Evolutionary conservation across 92 coral and sea anemone species (phyloP).

Genomic region (Porites divaricata): DNA sequence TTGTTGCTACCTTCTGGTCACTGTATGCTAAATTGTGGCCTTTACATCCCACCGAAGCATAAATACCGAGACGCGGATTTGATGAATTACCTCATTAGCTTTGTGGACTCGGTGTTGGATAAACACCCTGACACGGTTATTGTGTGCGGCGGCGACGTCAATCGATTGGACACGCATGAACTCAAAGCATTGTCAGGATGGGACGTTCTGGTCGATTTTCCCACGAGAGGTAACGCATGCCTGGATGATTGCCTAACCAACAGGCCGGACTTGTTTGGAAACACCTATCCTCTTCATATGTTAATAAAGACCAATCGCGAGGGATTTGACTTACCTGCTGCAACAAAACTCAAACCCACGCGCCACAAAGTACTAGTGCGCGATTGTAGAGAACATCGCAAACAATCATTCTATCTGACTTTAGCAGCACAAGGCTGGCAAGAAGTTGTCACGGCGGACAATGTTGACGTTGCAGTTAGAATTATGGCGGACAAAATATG

Average conservation of each 20-base stretch:
- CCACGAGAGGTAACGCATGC: slow-evolving; percentile 64
- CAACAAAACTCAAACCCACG: slow-evolving; percentile 61
- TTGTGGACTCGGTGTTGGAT: too few relatives aligned
- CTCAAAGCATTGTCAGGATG: slow-evolving; percentile 54
- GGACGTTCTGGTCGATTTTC: slow-evolving; percentile 59
- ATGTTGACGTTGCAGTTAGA: slow-evolving; percentile 16
- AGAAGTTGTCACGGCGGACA: not conserved
- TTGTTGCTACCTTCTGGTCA: too few relatives aligned
- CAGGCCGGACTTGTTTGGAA: slow-evolving; percentile 66
- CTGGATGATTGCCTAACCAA: slow-evolving; percentile 69
- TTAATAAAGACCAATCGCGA: slow-evolving; percentile 66
- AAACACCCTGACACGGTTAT: slow-evolving; percentile 60
- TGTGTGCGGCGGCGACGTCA: slow-evolving; percentile 66
- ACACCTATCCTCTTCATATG: slow-evolving; percentile 56
- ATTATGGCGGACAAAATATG: slow-evolving; percentile 9
- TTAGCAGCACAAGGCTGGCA: slow-evolving; percentile 43
- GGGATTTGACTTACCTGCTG: slow-evolving; percentile 70
- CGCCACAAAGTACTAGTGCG: slow-evolving; percentile 44
- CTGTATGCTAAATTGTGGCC: too few relatives aligned
- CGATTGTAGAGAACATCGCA: slow-evolving; percentile 66
- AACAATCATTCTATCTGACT: slow-evolving; percentile 40
- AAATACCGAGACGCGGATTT: too few relatives aligned
- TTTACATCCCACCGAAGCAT: too few relatives aligned
- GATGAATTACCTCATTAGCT: too few relatives aligned
- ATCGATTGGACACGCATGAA: slow-evolving; percentile 47